Percentiles rank a stretch among this genome's conserved stretches.
Conservation (phyloP, 2,797 vertebrate species). For the Vipera latastei region DNA sequence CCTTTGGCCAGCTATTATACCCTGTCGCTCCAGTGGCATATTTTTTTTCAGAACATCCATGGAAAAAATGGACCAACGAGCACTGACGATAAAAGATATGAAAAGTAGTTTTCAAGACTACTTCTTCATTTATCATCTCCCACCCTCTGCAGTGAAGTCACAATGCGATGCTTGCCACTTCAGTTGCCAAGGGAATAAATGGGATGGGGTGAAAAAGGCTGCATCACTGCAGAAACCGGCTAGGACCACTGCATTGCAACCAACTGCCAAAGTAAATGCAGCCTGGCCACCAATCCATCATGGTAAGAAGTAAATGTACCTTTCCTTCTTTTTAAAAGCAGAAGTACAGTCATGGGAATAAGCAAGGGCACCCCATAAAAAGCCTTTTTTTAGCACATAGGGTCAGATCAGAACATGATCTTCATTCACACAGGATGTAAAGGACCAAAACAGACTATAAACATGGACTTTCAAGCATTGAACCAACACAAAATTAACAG, state of each 20-base stretch:
- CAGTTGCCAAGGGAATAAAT: slow-evolving; percentile 34
- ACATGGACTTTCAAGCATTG: too few species aligned
- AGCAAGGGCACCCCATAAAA: background rate
- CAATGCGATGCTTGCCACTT: slow-evolving; percentile 38
- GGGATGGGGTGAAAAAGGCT: background rate
- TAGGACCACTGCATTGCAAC: background rate
- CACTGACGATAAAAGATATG: background rate
- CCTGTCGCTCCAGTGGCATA: background rate
- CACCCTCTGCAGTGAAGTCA: slow-evolving; percentile 48
- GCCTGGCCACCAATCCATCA: background rate
- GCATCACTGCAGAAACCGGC: background rate
- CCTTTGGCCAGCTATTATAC: too few species aligned
- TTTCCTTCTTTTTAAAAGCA: background rate
- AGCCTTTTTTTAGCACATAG: rapidly evolving
- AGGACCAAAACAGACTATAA: background rate
- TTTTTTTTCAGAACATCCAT: background rate
- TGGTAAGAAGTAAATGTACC: background rate
- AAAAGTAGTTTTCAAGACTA: background rate
- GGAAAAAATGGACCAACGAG: background rate
- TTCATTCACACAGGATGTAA: background rate
- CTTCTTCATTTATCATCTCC: background rate
- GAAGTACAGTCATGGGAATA: background rate
- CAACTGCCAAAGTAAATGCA: background rate
- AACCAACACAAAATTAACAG: too few species aligned
- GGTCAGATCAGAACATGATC: background rate